Conservation (phyloP, 2,888 invertebrate genomes). For the Agrotis exclamationis region DNA sequence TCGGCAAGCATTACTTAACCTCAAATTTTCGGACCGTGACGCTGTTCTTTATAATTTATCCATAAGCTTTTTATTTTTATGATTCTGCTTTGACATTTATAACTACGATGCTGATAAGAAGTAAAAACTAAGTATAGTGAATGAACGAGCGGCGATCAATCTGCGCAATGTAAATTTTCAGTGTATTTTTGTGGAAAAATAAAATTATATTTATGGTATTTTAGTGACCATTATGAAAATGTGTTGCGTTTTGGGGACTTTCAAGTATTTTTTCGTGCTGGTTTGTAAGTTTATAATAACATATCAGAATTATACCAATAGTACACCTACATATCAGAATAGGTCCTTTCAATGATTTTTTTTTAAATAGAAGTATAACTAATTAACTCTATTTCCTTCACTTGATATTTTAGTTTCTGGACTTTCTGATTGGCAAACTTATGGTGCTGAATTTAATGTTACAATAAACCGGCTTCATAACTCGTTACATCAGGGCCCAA, state of each 20-base stretch:
- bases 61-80: background rate
- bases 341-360: no score
- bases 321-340: no score
- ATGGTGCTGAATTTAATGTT: background rate
- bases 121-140: background rate
- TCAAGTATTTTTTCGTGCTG: constrained; percentile 20
- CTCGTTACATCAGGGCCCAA: background rate
- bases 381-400: no score
- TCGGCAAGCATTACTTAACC: no score
- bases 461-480: background rate
- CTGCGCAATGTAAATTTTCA: background rate
- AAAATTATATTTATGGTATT: no score
- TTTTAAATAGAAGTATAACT: no score
- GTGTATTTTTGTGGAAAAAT: background rate
- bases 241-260: constrained; percentile 3
- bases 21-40: no score
- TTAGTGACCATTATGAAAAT: constrained; percentile 6
- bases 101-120: constrained; percentile 21
- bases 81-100: constrained; percentile 22
- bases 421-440: background rate
- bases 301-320: no score
- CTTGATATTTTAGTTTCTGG: constrained; percentile 18
- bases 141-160: background rate
- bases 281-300: constrained; percentile 22
- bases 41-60: no score